A percentile compares a stretch with the other conserved stretches of the same genome.
Conservation (phyloP, 1,140 invertebrate genomes). For the Maconellicoccus hirsutus region DNA sequence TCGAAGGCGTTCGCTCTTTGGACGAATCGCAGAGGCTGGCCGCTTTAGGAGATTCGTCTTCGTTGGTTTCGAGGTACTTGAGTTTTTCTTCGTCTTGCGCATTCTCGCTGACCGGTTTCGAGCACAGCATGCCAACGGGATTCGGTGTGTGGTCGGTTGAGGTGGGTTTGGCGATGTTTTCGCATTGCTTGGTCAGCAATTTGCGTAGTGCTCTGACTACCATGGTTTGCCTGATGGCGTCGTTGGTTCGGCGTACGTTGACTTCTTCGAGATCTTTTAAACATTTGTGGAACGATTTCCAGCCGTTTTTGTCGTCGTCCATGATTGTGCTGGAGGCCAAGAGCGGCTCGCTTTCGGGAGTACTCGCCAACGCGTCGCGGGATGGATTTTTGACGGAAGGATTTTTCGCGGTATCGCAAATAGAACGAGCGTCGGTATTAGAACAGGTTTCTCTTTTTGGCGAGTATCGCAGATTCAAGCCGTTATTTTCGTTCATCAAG, state of each 20-base stretch:
- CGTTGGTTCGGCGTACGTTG: not conserved
- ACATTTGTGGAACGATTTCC: constrained; percentile 7
- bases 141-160: not conserved
- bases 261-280: not conserved
- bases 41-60: not conserved
- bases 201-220: not conserved
- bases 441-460: not conserved
- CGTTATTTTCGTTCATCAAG: not conserved
- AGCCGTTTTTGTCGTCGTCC: not conserved
- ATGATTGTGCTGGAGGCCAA: too few species aligned
- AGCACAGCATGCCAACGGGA: not conserved
- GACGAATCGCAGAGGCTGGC: not conserved
- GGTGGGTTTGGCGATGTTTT: not conserved
- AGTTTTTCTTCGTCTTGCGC: not conserved
- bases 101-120: not conserved
- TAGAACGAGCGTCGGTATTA: not conserved
- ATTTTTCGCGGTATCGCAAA: not conserved
- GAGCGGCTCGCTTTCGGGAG: not conserved
- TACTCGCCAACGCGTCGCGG: not conserved
- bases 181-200: not conserved
- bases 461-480: not conserved
- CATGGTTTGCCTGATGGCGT: not conserved
- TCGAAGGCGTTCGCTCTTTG: not conserved
- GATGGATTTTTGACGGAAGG: not conserved
- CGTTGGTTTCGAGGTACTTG: not conserved